Evolutionary conservation across 2,797 vertebrate genomes (phyloP), one percentile per base, ranked within the genome.

Genomic region (Sebastes matsubarae): DNA sequence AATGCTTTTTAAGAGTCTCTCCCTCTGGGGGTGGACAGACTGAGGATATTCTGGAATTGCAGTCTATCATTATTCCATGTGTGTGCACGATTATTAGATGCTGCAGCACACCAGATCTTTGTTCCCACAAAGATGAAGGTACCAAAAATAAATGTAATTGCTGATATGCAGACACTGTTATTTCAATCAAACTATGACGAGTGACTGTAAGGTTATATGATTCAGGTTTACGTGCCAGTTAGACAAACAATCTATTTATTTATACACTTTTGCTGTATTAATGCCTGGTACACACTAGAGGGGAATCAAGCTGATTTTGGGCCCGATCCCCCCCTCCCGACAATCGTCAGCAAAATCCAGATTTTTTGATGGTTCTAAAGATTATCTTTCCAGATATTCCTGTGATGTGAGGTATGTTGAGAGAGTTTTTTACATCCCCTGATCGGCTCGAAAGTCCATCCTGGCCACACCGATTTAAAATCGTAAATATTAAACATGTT

Each of bases 11-110:
- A 79, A 59, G 61, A 71, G 64, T 32, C 30, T 52, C 32, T 69
- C 32, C 60, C 59, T 65, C 52, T 83, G 84, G 78, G 66, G 84
- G 83, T 75, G 79, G 90, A 87, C 80, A 91, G 77, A 85, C 68
- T 65, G 77, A 85, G 74, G 74, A 60, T 72, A 82, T 83, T 82
- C 83, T 3, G 20, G 68, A 84, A 81, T 61, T 46, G 36, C 16
- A 59, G 57, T 60, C 66, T 22, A 57, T 38, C 7, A 79, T 52
- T 55, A 74, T 36, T 13, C 16, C 11, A 18, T 11, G 6, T 54
- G 30, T 61, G 25, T 58, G 10, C 58, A n/a, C 5, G 70, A 59
- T 66, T 24, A 77, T 72, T 27, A 70, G 34, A 78, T 72, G 11
- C 72, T 65, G 36, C 10, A 72, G 58, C 67, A 42, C 34, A 71